Evolutionary conservation across 2,797 vertebrate species (phyloP), one percentile per base, ranked within the genome.

Genomic region (Mormyrops attenuatus): DNA sequence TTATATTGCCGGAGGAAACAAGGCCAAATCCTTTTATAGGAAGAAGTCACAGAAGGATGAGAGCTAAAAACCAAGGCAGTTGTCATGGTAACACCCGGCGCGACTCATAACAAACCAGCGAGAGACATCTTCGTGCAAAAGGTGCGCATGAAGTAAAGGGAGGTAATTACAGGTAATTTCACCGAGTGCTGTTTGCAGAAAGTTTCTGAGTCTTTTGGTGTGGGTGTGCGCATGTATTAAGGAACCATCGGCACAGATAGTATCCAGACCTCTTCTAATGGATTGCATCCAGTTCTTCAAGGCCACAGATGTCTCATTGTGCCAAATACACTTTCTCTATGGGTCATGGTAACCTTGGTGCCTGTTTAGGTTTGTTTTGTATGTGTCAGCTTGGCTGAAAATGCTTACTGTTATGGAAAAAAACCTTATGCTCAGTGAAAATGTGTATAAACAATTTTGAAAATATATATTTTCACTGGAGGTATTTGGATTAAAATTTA

Each of bases 1-100:
- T 95, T 95, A 94, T 95, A 95, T 95, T 95, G 95, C 95, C 94
- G 93, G 94, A 94, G 91, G 93, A 95, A 95, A 94, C 95, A 95
- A 95, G 95, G 95, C 94, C 95, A 90, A 88, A 73, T 94, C 91
- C 94, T 94, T 96, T 95, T 95, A 95, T 95, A 94, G 93, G 94
- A 93, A 93, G 34, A 94, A 94, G 94, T 93, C 93, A 94, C 93
- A 93, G 93, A 93, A 93, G 89, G 82, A 85, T 90, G 89, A 91
- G 80, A 66, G 87, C 55, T 87, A 94, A 96, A 95, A 94, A 94
- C 95, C 93, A 94, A 96, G 94, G 94, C 94, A 95, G 95, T 96
- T 89, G 90, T 94, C 91, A 95, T 94, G 92, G 95, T 93, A 95
- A 96, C 95, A 92, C 93, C 94, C 93, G 91, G 92, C 93, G 93